phyloP scores from a whole-genome alignment of 2,888 invertebrate genomes.

The Drosophila subquinaria region DNA sequence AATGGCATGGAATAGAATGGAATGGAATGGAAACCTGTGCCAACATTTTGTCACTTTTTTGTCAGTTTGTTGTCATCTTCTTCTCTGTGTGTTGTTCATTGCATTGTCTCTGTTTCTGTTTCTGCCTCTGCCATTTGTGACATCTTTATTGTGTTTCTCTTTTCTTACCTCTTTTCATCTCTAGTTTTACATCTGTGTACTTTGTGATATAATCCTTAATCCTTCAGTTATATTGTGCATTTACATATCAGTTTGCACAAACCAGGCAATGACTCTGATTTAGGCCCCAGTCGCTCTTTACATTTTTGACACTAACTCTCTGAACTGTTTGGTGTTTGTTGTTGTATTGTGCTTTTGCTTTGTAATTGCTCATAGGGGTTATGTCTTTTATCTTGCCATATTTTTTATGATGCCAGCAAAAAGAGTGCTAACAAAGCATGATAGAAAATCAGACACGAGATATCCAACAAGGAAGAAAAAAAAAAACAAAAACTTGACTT shows the following conservation, averaged over 20 bases:
- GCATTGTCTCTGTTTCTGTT: slow-evolving; percentile 58
- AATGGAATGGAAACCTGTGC: slow-evolving; percentile 66
- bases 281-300: slow-evolving; percentile 19
- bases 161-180: slow-evolving; percentile 9
- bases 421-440: slow-evolving; percentile 36
- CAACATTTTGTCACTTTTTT: slow-evolving; percentile 74
- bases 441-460: not conserved
- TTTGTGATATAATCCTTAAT: slow-evolving; percentile 73
- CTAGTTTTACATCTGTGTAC: slow-evolving; percentile 10
- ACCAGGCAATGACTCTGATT: slow-evolving; percentile 33
- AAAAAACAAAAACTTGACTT: not conserved
- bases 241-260: slow-evolving; percentile 62
- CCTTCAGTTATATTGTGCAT: slow-evolving; percentile 77
- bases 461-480: not conserved
- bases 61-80: slow-evolving; percentile 47
- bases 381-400: slow-evolving; percentile 35
- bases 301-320: slow-evolving; percentile 43
- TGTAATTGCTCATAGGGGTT: slow-evolving; percentile 40
- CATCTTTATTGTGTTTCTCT: slow-evolving; percentile 50
- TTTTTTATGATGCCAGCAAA: slow-evolving; percentile 44
- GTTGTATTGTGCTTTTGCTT: slow-evolving; percentile 23
- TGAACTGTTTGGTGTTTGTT: slow-evolving; percentile 28
- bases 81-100: slow-evolving; percentile 38
- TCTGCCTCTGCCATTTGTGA: slow-evolving; percentile 59
- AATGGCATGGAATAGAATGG: slow-evolving; percentile 10